phyloP scores from a whole-genome alignment of 2,113 vertebrate genomes.

The Toxostoma redivivum region DNA sequence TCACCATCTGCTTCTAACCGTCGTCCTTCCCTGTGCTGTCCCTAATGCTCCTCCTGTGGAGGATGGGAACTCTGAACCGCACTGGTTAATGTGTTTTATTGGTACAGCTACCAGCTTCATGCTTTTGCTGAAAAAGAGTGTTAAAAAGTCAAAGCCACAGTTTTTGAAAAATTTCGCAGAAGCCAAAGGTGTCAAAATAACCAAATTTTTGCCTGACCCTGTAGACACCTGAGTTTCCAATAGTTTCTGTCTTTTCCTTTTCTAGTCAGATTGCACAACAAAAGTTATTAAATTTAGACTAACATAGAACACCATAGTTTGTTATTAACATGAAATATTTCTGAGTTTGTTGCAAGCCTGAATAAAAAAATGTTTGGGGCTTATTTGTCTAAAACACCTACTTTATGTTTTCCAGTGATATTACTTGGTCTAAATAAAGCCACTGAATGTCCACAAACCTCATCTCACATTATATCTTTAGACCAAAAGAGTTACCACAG shows the following conservation, averaged over 20 bases:
- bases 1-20: constrained; percentile 60
- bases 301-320: neutral
- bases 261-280: no score
- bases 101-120: neutral
- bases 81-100: neutral
- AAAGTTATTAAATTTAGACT: neutral
- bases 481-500: neutral
- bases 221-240: neutral
- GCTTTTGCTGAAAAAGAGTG: neutral
- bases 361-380: neutral
- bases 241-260: neutral
- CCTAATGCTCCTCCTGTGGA: neutral
- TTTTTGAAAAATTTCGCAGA: neutral
- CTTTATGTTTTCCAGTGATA: neutral
- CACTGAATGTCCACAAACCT: neutral
- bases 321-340: neutral
- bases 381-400: neutral
- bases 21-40: neutral
- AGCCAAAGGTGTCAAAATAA: neutral
- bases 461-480: neutral
- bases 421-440: neutral
- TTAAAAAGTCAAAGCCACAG: neutral
- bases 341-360: neutral
- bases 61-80: neutral
- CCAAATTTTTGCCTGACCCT: neutral